Conservation (phyloP, 2,113 vertebrate genomes). For the Sitta europaea region DNA sequence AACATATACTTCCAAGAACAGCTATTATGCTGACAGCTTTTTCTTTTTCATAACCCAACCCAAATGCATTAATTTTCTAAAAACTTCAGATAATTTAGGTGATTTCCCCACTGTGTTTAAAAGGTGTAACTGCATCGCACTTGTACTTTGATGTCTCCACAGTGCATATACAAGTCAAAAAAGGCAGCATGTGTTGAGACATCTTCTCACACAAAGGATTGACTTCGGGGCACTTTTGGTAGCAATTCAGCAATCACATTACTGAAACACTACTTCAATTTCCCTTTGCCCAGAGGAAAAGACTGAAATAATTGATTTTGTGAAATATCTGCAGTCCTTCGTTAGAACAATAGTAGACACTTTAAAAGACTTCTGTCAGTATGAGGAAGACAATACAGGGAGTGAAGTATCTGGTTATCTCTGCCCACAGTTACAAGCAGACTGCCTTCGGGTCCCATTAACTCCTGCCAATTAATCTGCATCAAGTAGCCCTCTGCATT, state of each 20-base stretch:
- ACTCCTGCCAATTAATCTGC: not conserved
- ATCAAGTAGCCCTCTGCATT: not conserved
- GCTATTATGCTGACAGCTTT: not conserved
- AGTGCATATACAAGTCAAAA: not conserved
- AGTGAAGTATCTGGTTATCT: not conserved
- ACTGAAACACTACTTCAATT: not conserved
- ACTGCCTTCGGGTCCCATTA: not conserved
- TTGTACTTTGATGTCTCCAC: not conserved
- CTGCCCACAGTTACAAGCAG: not conserved
- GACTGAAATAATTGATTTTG: not conserved
- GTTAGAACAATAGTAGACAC: not conserved
- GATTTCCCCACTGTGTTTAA: not conserved
- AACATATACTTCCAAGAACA: not conserved
- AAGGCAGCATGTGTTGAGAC: not conserved
- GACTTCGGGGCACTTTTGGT: not conserved
- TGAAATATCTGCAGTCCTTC: not conserved
- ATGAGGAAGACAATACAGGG: not conserved
- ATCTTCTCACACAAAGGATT: not conserved
- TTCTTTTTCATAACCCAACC: not conserved
- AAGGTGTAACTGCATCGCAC: not conserved
- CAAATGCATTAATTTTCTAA: not conserved
- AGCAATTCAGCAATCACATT: not conserved
- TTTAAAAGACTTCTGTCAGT: not conserved
- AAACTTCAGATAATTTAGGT: not conserved
- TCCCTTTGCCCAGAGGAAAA: not conserved